Evolutionary conservation across 2,113 vertebrate species (phyloP).

Genomic region (Glaucidium brasilianum): DNA sequence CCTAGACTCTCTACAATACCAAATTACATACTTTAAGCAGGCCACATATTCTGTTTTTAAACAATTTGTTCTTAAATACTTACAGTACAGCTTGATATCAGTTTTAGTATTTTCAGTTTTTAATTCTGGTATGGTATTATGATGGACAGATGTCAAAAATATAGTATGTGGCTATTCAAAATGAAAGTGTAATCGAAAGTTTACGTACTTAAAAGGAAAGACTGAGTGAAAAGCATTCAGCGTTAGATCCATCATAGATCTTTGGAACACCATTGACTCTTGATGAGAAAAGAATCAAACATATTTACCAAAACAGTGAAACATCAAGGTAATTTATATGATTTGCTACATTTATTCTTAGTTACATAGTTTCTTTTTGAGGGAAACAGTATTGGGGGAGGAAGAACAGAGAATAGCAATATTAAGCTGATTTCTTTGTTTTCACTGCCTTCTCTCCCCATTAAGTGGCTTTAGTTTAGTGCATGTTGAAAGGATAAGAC

Average conservation of each 20-base stretch:
- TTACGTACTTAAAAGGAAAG: not conserved
- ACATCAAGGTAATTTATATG: not conserved
- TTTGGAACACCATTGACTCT: not conserved
- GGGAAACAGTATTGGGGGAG: not conserved
- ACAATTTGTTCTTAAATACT: conserved; percentile 38
- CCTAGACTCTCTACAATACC: not conserved
- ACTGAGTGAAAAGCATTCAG: not conserved
- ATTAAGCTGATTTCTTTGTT: not conserved
- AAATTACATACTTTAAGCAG: not conserved
- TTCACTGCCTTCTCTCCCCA: fast-evolving
- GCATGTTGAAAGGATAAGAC: not conserved
- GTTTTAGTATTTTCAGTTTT: not conserved
- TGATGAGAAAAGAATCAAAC: not conserved
- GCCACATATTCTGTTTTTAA: conserved; percentile 5
- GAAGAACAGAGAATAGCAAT: not conserved
- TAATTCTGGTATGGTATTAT: not conserved
- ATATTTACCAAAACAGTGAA: not conserved
- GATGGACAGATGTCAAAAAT: not conserved
- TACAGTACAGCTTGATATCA: conserved; percentile 9
- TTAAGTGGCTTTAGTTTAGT: not conserved
- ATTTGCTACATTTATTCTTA: not conserved
- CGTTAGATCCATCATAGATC: not conserved
- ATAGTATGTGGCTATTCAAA: not conserved
- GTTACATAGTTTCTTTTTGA: not conserved
- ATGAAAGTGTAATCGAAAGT: not conserved